These are phyloP conservation scores for Philypnodon macrostomus DNA, from an alignment of 2,797 vertebrate species.

Conservation along the genomic window DNA sequence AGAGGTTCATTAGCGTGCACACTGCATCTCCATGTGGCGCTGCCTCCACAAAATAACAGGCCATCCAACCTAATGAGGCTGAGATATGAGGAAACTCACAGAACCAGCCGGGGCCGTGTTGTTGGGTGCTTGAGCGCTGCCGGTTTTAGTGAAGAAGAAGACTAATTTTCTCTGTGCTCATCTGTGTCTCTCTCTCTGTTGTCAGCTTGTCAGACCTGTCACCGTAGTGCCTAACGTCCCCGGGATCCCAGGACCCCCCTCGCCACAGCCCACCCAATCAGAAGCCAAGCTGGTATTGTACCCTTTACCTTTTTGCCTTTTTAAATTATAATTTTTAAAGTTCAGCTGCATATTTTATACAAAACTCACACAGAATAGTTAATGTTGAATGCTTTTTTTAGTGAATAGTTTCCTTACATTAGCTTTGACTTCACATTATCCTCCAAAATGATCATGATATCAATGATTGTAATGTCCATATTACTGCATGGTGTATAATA, in stretches of 20 bases:
- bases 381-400: too few species aligned
- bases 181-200: conserved; percentile 71
- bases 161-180: conserved; percentile 68
- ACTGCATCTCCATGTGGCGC: conserved; percentile 74
- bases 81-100: conserved; percentile 72
- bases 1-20: conserved; percentile 78
- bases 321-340: conserved; percentile 23
- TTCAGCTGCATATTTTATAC: too few species aligned
- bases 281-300: conserved; percentile 94
- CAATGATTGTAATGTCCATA: too few species aligned
- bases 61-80: conserved; percentile 81
- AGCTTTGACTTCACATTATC: too few species aligned
- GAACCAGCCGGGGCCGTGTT: conserved; percentile 39
- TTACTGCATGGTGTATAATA: too few species aligned
- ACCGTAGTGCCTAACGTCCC: conserved; percentile 97
- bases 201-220: conserved; percentile 97
- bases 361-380: too few species aligned
- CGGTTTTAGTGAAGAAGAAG: conserved; percentile 42
- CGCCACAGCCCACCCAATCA: conserved; percentile 92
- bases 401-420: too few species aligned
- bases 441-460: too few species aligned
- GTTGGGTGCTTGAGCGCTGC: conserved; percentile 23
- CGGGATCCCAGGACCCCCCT: conserved; percentile 96
- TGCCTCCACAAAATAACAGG: conserved; percentile 76
- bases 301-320: conserved; percentile 38